These are phyloP conservation scores for Nothocercus nigrocapillus DNA, from an alignment of 2,113 vertebrate species.

Conservation along the genomic window DNA sequence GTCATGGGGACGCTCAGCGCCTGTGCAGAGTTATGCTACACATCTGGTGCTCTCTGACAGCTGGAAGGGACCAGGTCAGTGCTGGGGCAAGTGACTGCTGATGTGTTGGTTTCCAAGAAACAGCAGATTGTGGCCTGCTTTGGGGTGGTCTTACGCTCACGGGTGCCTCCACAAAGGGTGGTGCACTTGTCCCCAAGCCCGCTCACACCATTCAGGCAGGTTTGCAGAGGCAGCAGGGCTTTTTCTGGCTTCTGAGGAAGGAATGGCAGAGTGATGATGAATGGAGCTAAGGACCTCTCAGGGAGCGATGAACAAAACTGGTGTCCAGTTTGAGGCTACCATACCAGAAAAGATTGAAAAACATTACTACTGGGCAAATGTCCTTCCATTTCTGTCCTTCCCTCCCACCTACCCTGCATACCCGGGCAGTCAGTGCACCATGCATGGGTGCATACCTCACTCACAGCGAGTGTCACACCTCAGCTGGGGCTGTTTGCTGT, in stretches of 20 bases:
- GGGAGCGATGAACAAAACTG: neutral
- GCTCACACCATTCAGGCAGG: no score
- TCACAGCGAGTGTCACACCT: neutral
- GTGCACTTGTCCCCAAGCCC: neutral
- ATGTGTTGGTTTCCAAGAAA: neutral
- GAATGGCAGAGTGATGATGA: neutral
- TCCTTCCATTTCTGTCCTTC: no score
- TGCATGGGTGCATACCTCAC: no score
- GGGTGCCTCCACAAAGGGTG: neutral
- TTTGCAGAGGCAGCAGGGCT: neutral
- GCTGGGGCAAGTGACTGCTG: neutral
- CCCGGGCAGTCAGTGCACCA: neutral
- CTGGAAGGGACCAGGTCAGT: neutral
- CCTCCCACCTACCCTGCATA: neutral
- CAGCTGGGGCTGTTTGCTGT: neutral
- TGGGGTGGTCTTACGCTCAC: neutral
- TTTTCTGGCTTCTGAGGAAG: neutral
- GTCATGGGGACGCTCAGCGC: rapidly evolving
- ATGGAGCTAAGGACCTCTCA: no score
- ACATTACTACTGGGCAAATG: neutral
- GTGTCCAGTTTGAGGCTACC: neutral
- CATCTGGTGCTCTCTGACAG: neutral
- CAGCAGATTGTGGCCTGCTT: neutral
- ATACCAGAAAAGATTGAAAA: neutral
- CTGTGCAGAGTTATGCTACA: rapidly evolving